These are phyloP conservation scores for Cladopsammia gracilis DNA, from an alignment of 64 coral and sea anemone genomes.

Conservation along the genomic window DNA sequence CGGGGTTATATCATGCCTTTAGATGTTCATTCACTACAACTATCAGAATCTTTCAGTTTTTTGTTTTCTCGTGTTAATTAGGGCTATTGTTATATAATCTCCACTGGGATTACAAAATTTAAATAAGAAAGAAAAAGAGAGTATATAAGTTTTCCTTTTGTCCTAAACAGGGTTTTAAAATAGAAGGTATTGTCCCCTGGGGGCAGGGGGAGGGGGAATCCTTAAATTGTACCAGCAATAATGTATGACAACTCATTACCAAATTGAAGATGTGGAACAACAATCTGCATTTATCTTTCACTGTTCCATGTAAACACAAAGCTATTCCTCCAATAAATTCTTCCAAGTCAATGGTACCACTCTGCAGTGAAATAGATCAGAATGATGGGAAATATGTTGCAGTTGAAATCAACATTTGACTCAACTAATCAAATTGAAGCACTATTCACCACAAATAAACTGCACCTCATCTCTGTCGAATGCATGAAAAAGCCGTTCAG, in stretches of 20 bases:
- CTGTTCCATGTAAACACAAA: conserved; percentile 94
- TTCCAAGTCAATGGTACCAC: conserved; percentile 95
- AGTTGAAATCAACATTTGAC: too few relatives aligned
- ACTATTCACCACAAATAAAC: neutral
- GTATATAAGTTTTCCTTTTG: too few relatives aligned
- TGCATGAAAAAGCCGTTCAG: conserved; percentile 91
- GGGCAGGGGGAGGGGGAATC: neutral
- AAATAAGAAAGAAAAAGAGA: too few relatives aligned
- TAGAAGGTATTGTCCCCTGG: too few relatives aligned
- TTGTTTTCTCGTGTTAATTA: too few relatives aligned
- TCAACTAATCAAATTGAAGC: too few relatives aligned
- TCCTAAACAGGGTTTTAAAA: too few relatives aligned
- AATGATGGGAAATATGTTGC: neutral
- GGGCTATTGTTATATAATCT: too few relatives aligned
- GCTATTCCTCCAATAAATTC: conserved; percentile 99
- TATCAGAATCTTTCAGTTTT: too few relatives aligned
- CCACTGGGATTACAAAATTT: too few relatives aligned
- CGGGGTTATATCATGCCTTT: too few relatives aligned
- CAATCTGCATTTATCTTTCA: conserved; percentile 96
- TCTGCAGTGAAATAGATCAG: conserved; percentile 47
- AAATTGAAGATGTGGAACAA: conserved; percentile 94
- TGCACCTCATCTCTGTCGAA: conserved; percentile 90
- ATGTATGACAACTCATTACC: conserved; percentile 44
- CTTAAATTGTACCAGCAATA: neutral
- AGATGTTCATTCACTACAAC: too few relatives aligned